Conservation (phyloP, 2,888 invertebrate genomes). For the Drosophila nigricruria region DNA sequence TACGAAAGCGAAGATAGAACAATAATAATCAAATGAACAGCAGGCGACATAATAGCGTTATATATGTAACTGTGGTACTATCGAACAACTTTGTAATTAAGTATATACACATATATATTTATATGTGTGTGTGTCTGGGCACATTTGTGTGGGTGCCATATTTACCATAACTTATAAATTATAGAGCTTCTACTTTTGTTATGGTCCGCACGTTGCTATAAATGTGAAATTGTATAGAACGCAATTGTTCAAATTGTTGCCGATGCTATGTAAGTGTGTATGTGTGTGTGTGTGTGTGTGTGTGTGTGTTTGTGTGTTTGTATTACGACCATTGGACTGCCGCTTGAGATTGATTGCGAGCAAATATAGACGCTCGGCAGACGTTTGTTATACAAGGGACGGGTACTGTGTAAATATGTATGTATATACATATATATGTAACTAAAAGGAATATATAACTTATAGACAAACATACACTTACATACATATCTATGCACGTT, state of each 20-base stretch:
- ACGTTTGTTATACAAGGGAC: slow-evolving; percentile 53
- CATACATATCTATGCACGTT: slow-evolving; percentile 2
- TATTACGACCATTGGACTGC: slow-evolving; percentile 46
- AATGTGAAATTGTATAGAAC: slow-evolving; percentile 63
- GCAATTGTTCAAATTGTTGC: slow-evolving; percentile 51
- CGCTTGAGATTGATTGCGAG: slow-evolving; percentile 63
- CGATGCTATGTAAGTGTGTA: slow-evolving; percentile 7
- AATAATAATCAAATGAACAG: slow-evolving; percentile 20
- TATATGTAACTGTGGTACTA: slow-evolving; percentile 12
- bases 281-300: slow-evolving; percentile 9
- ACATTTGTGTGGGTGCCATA: slow-evolving; percentile 39
- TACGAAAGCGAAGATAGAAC: slow-evolving; percentile 37
- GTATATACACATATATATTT: slow-evolving; percentile 6
- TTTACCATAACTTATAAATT: slow-evolving; percentile 66
- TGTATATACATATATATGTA: background rate
- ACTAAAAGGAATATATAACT: slow-evolving; percentile 8
- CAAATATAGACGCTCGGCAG: slow-evolving; percentile 66
- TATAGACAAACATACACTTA: slow-evolving; percentile 2
- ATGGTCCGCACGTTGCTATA: slow-evolving; percentile 59
- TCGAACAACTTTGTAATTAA: slow-evolving; percentile 29
- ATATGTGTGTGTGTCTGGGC: slow-evolving; percentile 4
- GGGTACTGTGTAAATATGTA: slow-evolving; percentile 5
- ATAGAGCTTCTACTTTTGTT: slow-evolving; percentile 51
- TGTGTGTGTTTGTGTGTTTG: slow-evolving; percentile 17
- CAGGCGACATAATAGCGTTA: slow-evolving; percentile 12